phyloP scores from a whole-genome alignment of 2,113 vertebrate species.

The Oreocharis arfaki region DNA sequence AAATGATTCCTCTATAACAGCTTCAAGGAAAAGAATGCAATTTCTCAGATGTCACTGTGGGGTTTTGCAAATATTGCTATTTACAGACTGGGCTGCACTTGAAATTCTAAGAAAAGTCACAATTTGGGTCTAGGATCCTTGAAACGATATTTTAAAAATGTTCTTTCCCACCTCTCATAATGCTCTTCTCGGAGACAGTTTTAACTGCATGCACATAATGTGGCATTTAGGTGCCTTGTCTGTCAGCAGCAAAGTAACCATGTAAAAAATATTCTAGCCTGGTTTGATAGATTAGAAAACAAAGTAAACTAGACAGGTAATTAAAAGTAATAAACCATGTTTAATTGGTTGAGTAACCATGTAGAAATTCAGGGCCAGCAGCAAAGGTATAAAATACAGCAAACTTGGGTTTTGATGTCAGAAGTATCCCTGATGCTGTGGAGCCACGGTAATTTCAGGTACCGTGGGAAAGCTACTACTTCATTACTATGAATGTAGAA shows the following conservation, averaged over 20 bases:
- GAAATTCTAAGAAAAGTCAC: background rate
- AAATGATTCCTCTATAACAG: background rate
- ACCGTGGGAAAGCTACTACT: slow-evolving; percentile 7
- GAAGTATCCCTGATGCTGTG: slow-evolving; percentile 21
- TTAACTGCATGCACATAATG: background rate
- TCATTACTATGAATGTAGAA: slow-evolving; percentile 48
- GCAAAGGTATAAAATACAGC: slow-evolving; percentile 45
- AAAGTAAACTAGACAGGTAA: slow-evolving; percentile 46
- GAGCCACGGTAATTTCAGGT: slow-evolving; percentile 37
- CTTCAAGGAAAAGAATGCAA: background rate
- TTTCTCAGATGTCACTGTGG: background rate
- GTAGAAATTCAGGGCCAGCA: slow-evolving; percentile 40
- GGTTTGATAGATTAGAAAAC: slow-evolving; percentile 11
- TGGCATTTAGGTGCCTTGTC: background rate
- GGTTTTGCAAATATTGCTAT: background rate
- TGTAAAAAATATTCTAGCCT: background rate
- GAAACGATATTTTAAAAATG: background rate
- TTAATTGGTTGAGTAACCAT: slow-evolving; percentile 61
- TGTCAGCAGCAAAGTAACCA: background rate
- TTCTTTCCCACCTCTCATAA: background rate
- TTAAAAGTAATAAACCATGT: slow-evolving; percentile 58
- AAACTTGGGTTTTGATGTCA: background rate
- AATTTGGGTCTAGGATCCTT: background rate
- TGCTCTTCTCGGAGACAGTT: background rate
- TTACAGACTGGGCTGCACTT: background rate